phyloP scores from a whole-genome alignment of 2,797 vertebrate genomes.

The Notamacropus eugenii region DNA sequence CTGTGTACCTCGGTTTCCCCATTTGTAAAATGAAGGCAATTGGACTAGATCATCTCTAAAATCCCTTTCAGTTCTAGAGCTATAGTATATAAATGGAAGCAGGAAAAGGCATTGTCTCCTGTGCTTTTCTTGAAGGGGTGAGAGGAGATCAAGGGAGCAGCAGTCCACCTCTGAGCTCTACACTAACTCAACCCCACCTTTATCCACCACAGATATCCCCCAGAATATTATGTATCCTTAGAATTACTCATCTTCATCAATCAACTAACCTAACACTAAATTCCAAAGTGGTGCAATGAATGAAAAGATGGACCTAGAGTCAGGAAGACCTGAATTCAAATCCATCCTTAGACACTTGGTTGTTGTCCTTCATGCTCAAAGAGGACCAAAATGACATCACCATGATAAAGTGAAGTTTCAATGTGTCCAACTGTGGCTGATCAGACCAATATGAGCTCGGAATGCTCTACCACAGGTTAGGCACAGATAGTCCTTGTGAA shows the following conservation, averaged over 20 bases:
- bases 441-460: too few relatives aligned
- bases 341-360: not conserved
- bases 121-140: not conserved
- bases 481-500: too few relatives aligned
- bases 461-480: too few relatives aligned
- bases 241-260: not conserved
- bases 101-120: not conserved
- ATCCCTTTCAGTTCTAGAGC: not conserved
- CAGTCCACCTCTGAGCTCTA: not conserved
- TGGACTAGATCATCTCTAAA: not conserved
- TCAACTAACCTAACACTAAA: not conserved
- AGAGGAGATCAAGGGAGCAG: not conserved
- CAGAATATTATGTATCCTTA: not conserved
- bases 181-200: not conserved
- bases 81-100: not conserved
- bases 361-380: too few relatives aligned
- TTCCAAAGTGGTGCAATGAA: not conserved
- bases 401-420: too few relatives aligned
- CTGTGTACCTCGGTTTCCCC: not conserved
- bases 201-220: not conserved
- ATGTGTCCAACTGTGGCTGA: too few relatives aligned
- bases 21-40: not conserved
- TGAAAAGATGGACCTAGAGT: not conserved
- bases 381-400: too few relatives aligned
- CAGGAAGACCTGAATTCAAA: not conserved